Percentiles rank a stretch among this genome's conserved stretches.
Evolutionary conservation across 1,140 invertebrate species (phyloP).

Genomic region (Spodoptera frugiperda): DNA sequence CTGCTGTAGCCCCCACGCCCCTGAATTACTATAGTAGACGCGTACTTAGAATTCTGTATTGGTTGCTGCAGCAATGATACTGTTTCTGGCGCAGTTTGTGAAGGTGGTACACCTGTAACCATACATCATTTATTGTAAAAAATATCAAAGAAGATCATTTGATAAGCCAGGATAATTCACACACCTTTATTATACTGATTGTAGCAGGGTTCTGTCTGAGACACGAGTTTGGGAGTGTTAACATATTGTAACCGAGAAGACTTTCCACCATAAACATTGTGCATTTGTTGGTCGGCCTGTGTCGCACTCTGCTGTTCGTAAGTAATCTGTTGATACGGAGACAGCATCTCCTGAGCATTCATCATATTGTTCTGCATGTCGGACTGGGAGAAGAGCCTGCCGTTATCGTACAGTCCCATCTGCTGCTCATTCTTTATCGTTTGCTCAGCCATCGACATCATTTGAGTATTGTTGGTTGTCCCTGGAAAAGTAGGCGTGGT

Average conservation of each 20-base stretch:
- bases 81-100: slow-evolving; percentile 79
- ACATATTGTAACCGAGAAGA: slow-evolving; percentile 66
- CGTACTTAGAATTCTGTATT: slow-evolving; percentile 74
- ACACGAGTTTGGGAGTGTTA: slow-evolving; percentile 66
- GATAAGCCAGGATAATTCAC: slow-evolving; percentile 25
- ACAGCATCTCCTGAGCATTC: slow-evolving; percentile 65
- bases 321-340: slow-evolving; percentile 58
- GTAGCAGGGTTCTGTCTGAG: slow-evolving; percentile 66
- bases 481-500: slow-evolving; percentile 62
- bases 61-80: slow-evolving; percentile 80
- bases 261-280: slow-evolving; percentile 65
- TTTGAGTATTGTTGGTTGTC: slow-evolving; percentile 77
- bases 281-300: slow-evolving; percentile 64
- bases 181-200: slow-evolving; percentile 74
- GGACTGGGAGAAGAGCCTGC: slow-evolving; percentile 65
- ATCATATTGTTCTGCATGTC: slow-evolving; percentile 69
- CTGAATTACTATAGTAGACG: slow-evolving; percentile 71
- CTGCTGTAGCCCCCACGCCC: slow-evolving; percentile 67
- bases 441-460: slow-evolving; percentile 73
- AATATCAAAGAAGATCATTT: neutral
- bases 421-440: slow-evolving; percentile 74
- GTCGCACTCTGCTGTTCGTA: slow-evolving; percentile 63
- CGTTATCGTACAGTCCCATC: slow-evolving; percentile 72
- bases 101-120: slow-evolving; percentile 67
- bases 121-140: neutral